Conservation (phyloP, 2,797 vertebrate genomes). For the Antennarius maculatus region DNA sequence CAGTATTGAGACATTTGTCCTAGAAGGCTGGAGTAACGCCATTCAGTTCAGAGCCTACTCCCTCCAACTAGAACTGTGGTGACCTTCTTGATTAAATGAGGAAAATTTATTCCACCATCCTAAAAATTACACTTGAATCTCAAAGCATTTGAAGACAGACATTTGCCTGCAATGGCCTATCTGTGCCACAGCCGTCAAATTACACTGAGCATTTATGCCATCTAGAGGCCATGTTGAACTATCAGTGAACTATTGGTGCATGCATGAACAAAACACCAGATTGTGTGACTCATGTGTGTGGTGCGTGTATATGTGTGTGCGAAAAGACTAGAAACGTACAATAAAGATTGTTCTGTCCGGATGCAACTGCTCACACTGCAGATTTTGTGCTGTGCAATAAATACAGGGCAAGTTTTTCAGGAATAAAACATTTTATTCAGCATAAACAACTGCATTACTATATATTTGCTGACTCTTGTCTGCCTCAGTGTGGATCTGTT, state of each 20-base stretch:
- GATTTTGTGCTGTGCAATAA: not conserved
- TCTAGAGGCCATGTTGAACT: slow-evolving; percentile 34
- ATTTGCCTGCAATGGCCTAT: not conserved
- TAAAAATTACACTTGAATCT: not conserved
- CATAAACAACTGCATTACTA: too few species aligned
- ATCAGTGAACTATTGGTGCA: not conserved
- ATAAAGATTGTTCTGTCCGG: not conserved
- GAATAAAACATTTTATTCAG: not conserved
- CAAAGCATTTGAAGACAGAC: not conserved
- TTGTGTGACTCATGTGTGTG: slow-evolving; percentile 13
- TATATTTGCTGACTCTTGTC: too few species aligned
- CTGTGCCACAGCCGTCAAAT: not conserved
- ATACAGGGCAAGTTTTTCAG: not conserved
- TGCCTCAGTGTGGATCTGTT: not conserved
- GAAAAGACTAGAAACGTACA: slow-evolving; percentile 24
- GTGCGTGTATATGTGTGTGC: not conserved
- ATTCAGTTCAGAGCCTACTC: not conserved
- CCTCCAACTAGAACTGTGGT: too few species aligned
- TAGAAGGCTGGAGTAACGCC: too few species aligned
- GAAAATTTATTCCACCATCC: not conserved
- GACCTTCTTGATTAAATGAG: not conserved
- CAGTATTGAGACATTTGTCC: too few species aligned
- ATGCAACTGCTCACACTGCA: not conserved
- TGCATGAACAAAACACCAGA: slow-evolving; percentile 17
- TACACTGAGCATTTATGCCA: slow-evolving; percentile 32